phyloP scores from a whole-genome alignment of 2,113 vertebrate species.

The Embiotoca jacksoni region DNA sequence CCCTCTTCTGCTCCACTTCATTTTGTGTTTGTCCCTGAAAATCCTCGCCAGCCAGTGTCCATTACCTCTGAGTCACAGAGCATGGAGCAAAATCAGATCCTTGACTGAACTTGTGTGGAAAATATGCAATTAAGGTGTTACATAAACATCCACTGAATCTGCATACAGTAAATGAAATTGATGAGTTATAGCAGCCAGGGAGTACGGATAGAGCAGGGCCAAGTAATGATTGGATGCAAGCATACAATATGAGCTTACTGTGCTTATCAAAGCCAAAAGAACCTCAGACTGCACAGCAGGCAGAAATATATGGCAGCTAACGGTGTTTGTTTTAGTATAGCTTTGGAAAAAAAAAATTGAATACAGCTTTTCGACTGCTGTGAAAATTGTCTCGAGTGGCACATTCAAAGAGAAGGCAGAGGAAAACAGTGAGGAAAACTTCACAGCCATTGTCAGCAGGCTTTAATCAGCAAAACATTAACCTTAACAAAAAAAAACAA shows the following conservation, averaged over 20 bases:
- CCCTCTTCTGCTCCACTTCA: constrained; percentile 43
- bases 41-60: constrained; percentile 37
- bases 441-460: constrained; percentile 11
- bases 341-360: not conserved
- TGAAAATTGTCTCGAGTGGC: constrained; percentile 38
- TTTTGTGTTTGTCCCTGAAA: constrained; percentile 55
- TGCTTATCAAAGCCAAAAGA: constrained; percentile 47
- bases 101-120: constrained; percentile 22
- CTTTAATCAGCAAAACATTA: constrained; percentile 10
- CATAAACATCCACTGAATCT: constrained; percentile 22
- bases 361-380: constrained; percentile 30
- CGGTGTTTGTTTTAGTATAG: constrained; percentile 39
- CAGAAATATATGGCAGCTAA: constrained; percentile 50
- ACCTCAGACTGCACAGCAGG: constrained; percentile 34
- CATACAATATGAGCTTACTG: constrained; percentile 17
- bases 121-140: constrained; percentile 31
- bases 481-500: constrained; percentile 1
- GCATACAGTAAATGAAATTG: constrained; percentile 29
- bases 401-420: constrained; percentile 2
- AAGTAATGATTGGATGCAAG: constrained; percentile 46
- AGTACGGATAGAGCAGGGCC: constrained; percentile 40
- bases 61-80: constrained; percentile 50
- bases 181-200: constrained; percentile 21
- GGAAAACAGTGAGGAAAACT: constrained; percentile 3
- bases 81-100: constrained; percentile 69